Conservation (phyloP, 1,140 invertebrate genomes). For the Trichonephila clavata region DNA sequence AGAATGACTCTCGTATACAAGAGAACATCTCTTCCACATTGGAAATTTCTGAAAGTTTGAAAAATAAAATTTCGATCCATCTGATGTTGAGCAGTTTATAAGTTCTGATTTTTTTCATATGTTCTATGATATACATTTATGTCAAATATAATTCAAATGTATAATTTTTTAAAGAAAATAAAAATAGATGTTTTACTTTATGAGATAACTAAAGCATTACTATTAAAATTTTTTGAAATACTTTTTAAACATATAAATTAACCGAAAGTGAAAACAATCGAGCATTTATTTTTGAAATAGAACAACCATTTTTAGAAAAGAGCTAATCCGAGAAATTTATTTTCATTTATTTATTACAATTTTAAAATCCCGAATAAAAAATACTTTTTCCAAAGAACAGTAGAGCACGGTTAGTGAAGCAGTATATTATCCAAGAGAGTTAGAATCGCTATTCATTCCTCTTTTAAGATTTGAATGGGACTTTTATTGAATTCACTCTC, state of each 20-base stretch:
- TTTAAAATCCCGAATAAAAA: background rate
- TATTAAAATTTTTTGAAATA: too few species aligned
- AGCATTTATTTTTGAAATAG: too few species aligned
- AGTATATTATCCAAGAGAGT: conserved; percentile 33
- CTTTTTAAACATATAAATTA: background rate
- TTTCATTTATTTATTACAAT: background rate
- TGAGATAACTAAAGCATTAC: too few species aligned
- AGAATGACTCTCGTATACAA: too few species aligned
- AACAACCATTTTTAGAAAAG: background rate
- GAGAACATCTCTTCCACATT: too few species aligned
- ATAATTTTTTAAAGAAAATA: background rate
- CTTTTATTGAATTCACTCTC: conserved; percentile 61
- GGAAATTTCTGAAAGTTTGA: too few species aligned
- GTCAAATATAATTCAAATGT: too few species aligned
- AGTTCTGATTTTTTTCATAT: too few species aligned
- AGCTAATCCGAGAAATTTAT: background rate
- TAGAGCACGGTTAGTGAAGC: conserved; percentile 38
- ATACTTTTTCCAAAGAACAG: background rate
- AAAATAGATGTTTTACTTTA: background rate
- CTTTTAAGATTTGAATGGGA: conserved; percentile 59
- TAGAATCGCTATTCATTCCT: conserved; percentile 10
- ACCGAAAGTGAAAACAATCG: background rate
- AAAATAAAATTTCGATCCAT: too few species aligned
- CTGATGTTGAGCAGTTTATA: too few species aligned
- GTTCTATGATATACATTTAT: too few species aligned